These are phyloP conservation scores for Lysiphlebus fabarum DNA, from an alignment of 1,140 invertebrate genomes.

Conservation along the genomic window DNA sequence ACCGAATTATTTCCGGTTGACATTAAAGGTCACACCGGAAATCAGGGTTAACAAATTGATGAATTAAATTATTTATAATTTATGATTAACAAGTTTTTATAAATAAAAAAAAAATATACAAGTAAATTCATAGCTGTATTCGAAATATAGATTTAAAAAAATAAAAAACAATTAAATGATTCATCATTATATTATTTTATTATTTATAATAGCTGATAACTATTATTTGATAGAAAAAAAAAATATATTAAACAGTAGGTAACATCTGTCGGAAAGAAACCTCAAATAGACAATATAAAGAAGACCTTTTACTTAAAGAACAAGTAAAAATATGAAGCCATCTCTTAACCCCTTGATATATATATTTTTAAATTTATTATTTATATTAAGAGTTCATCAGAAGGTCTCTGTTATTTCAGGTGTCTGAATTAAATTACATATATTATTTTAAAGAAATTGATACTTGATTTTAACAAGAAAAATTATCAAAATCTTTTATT, in stretches of 20 bases:
- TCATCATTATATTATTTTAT: constrained; percentile 6
- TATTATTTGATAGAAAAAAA: not conserved
- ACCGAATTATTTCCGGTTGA: constrained; percentile 23
- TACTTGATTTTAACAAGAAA: constrained; percentile 4
- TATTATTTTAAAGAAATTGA: not conserved
- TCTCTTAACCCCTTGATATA: constrained; percentile 12
- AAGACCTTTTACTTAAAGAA: constrained; percentile 10
- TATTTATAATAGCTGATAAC: no score
- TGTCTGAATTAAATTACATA: not conserved
- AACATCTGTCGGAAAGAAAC: constrained; percentile 22
- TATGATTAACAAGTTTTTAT: constrained; percentile 15
- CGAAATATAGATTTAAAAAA: not conserved
- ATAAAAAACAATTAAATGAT: not conserved
- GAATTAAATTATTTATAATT: not conserved
- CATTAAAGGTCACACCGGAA: constrained; percentile 20
- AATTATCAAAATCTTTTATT: no score
- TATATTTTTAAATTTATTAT: not conserved
- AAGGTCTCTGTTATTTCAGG: constrained; percentile 5
- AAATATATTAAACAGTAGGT: not conserved
- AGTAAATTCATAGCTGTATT: constrained; percentile 19
- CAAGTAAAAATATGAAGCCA: constrained; percentile 13
- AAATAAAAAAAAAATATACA: constrained; percentile 1
- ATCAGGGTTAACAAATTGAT: constrained; percentile 18
- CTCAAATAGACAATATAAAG: constrained; percentile 6
- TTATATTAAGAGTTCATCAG: constrained; percentile 1